Base-by-base conservation (phyloP, 2,888 invertebrate species). In the Venusia cambrica region DNA sequence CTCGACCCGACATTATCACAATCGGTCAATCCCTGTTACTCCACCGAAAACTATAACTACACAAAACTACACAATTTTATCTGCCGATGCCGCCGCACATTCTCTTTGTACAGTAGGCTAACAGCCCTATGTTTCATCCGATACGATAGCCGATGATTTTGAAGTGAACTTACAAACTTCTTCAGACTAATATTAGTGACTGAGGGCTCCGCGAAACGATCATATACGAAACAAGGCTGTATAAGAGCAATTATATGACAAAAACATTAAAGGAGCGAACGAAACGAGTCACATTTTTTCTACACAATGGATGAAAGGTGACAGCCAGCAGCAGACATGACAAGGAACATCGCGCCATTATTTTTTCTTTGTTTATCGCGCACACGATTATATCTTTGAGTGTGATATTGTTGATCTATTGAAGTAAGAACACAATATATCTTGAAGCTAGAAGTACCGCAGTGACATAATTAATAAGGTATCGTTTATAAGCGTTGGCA, bases 1-100 rank as follows among this genome's bases (percentile, higher is more conserved):
- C 89, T 57, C 90, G 89, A 57, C 89, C 85, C 67, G 90, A 90
- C 90, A 90, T 90, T 54, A 66, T 76, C 38, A 32, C 52, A 46
- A 51, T 50, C 51, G 48, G 50, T 44, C 47, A 45, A 62, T 62
- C 41, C 45, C 48, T 61, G 60, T 45, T 53, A 52, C 47, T 52
- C 54, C 57, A 62, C 58, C 55, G 57, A 54, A 52, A 61, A 63
- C 51, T 51, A 63, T 52, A 60, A 73, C 67, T 67, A 55, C 60
- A 63, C 63, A 58, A 59, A 62, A 69, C 76, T 72, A 63, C 67
- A 71, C 57, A 58, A 25, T 54, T 56, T 55, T 57, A 60, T 59
- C 63, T 66, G 68, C 67, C 64, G 75, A 80, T 78, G 80, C 78
- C 77, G 76, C 62, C 65, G 68, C 62, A 54, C 70, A 69, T 43